phyloP scores from a whole-genome alignment of 2,888 invertebrate species.

The Thyatira batis region DNA sequence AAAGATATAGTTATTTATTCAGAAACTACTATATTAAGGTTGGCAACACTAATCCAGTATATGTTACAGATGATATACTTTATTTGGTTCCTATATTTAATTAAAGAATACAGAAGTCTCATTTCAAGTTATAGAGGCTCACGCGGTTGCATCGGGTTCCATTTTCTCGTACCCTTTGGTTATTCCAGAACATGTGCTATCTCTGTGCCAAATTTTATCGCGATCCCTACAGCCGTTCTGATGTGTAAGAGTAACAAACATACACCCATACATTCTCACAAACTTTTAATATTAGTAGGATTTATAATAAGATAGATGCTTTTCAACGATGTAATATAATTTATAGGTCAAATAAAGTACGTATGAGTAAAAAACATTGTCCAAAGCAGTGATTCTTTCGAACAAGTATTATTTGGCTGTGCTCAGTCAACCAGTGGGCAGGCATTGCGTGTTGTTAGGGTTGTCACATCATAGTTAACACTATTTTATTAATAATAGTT shows the following conservation, averaged over 20 bases:
- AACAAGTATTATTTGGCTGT: conserved; percentile 30
- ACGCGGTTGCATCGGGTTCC: no score
- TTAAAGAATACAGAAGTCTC: no score
- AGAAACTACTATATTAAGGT: background rate
- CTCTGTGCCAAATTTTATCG: background rate
- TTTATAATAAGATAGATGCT: no score
- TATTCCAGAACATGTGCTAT: no score
- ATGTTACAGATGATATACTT: background rate
- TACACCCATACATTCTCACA: no score
- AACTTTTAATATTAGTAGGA: no score
- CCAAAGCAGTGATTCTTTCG: conserved; percentile 24
- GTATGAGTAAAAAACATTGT: conserved; percentile 21
- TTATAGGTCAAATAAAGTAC: background rate
- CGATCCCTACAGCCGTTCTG: no score
- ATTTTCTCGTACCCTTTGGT: no score
- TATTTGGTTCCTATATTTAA: no score
- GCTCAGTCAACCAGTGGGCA: conserved; percentile 39
- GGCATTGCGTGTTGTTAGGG: conserved; percentile 38
- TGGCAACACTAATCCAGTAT: background rate
- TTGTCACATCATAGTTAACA: conserved; percentile 23
- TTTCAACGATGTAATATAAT: background rate
- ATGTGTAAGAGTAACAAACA: no score
- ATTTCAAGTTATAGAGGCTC: no score
- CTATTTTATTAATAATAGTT: background rate
- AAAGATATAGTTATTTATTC: no score